Evolutionary conservation across 2,113 vertebrate species (phyloP).

Genomic region (Pica pica): DNA sequence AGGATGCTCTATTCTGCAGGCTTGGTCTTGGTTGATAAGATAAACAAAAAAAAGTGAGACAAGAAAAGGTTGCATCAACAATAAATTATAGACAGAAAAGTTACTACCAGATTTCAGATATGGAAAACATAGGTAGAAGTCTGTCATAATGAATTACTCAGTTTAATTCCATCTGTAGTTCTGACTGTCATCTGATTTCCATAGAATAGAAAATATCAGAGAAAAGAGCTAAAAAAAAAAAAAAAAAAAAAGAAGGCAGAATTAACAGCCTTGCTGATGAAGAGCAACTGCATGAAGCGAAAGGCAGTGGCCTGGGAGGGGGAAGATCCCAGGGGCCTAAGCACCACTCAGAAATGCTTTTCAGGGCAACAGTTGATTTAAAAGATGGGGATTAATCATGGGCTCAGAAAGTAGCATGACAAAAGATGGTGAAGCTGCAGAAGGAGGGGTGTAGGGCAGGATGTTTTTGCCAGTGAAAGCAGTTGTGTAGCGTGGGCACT

Average conservation of each 20-base stretch:
- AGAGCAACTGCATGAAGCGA: background rate
- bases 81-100: background rate
- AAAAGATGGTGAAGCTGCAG: background rate
- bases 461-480: background rate
- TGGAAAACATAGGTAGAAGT: background rate
- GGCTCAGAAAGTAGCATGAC: background rate
- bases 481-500: accelerated
- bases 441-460: background rate
- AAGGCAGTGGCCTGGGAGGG: background rate
- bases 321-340: background rate
- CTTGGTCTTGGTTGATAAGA: background rate
- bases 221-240: background rate
- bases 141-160: slow-evolving; percentile 15
- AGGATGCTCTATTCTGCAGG: background rate
- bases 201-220: background rate
- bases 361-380: background rate
- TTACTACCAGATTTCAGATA: background rate
- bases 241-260: background rate
- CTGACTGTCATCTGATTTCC: background rate
- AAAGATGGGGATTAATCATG: background rate
- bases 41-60: background rate
- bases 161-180: slow-evolving; percentile 15
- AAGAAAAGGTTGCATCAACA: background rate
- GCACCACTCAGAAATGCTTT: background rate
- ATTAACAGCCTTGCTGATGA: background rate